Evolutionary conservation across 2,113 vertebrate genomes (phyloP).

Genomic region (Pachypanchax playfairii): DNA sequence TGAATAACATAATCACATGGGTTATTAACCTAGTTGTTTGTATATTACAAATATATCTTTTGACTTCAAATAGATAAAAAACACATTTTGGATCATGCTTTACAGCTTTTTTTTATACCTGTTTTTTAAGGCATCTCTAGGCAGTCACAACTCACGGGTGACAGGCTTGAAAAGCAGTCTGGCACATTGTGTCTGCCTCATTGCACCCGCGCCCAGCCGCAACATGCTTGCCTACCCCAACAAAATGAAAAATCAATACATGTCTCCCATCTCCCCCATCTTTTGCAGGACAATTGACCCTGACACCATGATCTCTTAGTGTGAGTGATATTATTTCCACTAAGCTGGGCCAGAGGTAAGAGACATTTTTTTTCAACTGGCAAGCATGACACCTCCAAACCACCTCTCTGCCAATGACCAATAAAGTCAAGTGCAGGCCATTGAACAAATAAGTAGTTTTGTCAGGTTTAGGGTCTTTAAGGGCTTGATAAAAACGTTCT

Average conservation of each 20-base stretch:
- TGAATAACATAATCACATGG: conserved; percentile 30
- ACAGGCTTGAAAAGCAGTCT: conserved; percentile 57
- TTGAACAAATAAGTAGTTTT: conserved; percentile 46
- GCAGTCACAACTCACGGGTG: conserved; percentile 55
- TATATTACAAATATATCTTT: not conserved
- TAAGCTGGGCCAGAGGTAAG: conserved; percentile 65
- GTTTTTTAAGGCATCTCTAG: conserved; percentile 51
- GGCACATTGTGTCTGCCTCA: conserved; percentile 68
- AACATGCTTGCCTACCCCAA: conserved; percentile 80
- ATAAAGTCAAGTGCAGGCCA: conserved; percentile 71
- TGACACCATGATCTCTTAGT: conserved; percentile 79
- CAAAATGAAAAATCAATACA: conserved; percentile 84
- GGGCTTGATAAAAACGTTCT: conserved; percentile 21
- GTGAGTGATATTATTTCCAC: conserved; percentile 81
- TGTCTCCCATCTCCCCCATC: conserved; percentile 71
- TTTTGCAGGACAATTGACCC: conserved; percentile 78
- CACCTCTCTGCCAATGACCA: conserved; percentile 65
- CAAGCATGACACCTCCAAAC: conserved; percentile 57
- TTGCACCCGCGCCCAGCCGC: conserved; percentile 72
- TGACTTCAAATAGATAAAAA: conserved; percentile 11
- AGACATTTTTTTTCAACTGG: conserved; percentile 73
- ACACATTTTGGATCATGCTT: conserved; percentile 20
- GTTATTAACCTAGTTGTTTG: conserved; percentile 17
- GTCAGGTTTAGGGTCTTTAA: conserved; percentile 49
- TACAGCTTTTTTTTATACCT: conserved; percentile 28